Base-by-base conservation (phyloP, 2,888 invertebrate genomes). In the Lasioglossum vierecki region DNA sequence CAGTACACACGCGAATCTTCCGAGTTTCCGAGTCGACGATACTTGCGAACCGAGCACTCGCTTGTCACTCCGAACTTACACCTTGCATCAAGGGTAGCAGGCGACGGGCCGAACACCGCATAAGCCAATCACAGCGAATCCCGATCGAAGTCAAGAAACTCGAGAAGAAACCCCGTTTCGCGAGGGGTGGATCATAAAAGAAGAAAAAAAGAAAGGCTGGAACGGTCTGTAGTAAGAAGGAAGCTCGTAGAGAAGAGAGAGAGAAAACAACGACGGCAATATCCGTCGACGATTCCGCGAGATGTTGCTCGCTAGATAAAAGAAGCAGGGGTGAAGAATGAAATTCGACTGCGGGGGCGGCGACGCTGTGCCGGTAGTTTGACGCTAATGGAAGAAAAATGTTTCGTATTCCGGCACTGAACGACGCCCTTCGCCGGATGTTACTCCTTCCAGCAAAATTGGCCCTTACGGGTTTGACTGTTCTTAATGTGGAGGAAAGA, bases 331-430 rank as follows among this genome's bases (percentile, higher is more conserved):
- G 57, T 66, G 78, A 83, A 74, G 73, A 83, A 78, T 82, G 68
- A 83, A 83, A 78, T 83, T 74, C 73, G 74, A 74, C 22, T 53
- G 26, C 18, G n/a, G 44, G 26, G 39, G 18, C 39, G 49, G 30
- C 13, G n/a, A 6, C 46, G 30, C 26, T 1, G 22, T 3, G n/a
- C 53, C 22, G 9, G 68, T 8, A 71, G 71, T 2, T 44, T 8
- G 57, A 68, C 53, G 57, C 13, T 83, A 82, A 76, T 77, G 46
- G 41, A 73, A 82, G 82, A 72, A 46, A 82, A 73, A 57, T 18
- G 46, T 57, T 71, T 44, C 15, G 68, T 39, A 57, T 76, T 49
- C 57, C 73, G 53, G 73, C 70, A 60, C 8, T 6, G 26, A 46
- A 49, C 72, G 49, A 35, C 72, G 35, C 49, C 18, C 30, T 18